Base-by-base conservation (phyloP, 2,113 vertebrate genomes). In the Panthera tigris region DNA sequence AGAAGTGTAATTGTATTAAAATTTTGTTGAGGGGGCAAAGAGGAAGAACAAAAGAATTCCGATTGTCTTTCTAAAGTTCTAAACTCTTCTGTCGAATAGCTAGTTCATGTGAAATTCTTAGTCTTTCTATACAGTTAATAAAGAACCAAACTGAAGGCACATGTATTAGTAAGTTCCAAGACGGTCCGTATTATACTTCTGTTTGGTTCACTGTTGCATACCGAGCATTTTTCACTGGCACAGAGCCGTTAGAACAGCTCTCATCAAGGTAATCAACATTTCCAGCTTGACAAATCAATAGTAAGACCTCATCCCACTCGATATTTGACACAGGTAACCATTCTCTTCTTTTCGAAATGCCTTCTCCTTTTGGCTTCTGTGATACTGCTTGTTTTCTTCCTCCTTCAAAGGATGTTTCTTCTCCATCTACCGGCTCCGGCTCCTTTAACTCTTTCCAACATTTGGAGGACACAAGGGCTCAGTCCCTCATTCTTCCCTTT, bases 1-100 rank as follows among this genome's bases (percentile, higher is more conserved):
- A 93, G 45, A 45, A 45, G 95, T 97, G 89, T 97, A 98, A 97
- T 97, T 84, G 57, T 93, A 89, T 96, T 48, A 84, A 97, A 89
- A 80, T 96, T 96, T 96, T 97, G 15, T 93, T 90, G 66, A 97
- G 96, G 96, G 87, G 73, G 95, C 48, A 91, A 95, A 92, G n/a
- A 93, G 16, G 65, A 97, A 79, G 55, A 89, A 48, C 23, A 63
- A 95, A 96, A 96, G 39, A 90, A 80, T 88, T 95, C 25, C 48
- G 65, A 36, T 96, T 96, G 96, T 71, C 39, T 52, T 41, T 29
- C 74, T 21, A 31, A 94, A 61, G 48, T 89, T 95, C 88, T 94
- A 80, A 95, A 74, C 21, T 91, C 65, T 68, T 78, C 76, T 41
- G 1, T 69, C 13, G 29, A 78, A 82, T 33, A 66, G 36, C 48